Evolutionary conservation across 2,888 invertebrate species (phyloP).

Genomic region (Uropetala carovei): DNA sequence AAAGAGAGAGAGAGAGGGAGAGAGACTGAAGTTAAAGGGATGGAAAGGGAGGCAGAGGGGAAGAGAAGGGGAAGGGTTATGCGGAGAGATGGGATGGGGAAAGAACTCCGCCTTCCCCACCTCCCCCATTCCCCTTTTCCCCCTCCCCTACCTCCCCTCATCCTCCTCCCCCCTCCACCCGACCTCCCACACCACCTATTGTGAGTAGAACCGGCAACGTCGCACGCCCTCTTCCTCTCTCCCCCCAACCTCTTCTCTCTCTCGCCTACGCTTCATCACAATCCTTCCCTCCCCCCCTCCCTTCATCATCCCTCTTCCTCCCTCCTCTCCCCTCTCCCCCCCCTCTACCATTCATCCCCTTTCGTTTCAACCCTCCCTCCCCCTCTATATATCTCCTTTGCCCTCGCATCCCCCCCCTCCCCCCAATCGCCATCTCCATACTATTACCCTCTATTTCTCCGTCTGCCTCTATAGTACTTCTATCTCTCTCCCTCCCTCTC

Average conservation of each 20-base stretch:
- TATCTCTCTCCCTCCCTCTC: background rate
- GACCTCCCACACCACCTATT: slow-evolving; percentile 54
- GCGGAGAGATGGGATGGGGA: slow-evolving; percentile 67
- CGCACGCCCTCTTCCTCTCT: slow-evolving; percentile 68
- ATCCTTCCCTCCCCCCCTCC: slow-evolving; percentile 40
- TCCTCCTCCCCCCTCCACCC: background rate
- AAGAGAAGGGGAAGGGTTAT: slow-evolving; percentile 68
- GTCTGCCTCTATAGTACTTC: background rate
- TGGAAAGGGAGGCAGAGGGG: background rate
- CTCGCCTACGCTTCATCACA: slow-evolving; percentile 59
- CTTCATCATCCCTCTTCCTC: slow-evolving; percentile 54
- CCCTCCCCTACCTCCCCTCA: no score
- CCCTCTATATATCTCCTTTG: no score
- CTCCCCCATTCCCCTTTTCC: no score
- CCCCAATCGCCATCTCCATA: background rate
- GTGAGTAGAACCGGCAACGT: slow-evolving; percentile 65
- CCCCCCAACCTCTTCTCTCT: slow-evolving; percentile 48
- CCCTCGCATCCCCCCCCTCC: background rate
- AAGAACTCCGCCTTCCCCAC: no score
- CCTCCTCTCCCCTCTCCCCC: slow-evolving; percentile 65
- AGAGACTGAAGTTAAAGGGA: no score
- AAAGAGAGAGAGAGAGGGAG: background rate
- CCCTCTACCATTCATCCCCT: slow-evolving; percentile 68
- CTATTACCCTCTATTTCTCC: slow-evolving; percentile 5
- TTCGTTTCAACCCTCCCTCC: background rate